phyloP scores from a whole-genome alignment of 2,797 vertebrate genomes.

The Onychomys leucogaster region DNA sequence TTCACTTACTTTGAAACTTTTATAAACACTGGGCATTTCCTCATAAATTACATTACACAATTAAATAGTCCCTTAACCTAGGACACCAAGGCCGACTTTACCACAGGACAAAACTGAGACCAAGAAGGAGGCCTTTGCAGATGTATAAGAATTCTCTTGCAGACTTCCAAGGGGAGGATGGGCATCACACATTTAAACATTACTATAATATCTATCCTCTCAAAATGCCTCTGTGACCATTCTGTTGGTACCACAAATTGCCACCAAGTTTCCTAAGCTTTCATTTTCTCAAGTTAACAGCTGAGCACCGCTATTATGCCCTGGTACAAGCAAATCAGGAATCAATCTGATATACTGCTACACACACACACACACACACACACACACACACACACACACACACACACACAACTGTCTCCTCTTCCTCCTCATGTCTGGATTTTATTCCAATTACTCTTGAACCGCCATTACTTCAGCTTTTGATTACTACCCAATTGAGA shows the following conservation, averaged over 20 bases:
- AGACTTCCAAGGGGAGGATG: background rate
- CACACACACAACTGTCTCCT: background rate
- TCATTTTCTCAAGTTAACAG: slow-evolving; percentile 74
- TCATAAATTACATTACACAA: slow-evolving; percentile 45
- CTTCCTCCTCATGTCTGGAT: background rate
- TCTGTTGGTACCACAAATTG: slow-evolving; percentile 50
- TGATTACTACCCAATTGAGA: slow-evolving; percentile 32
- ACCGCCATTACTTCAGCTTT: slow-evolving; percentile 1
- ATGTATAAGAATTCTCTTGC: background rate
- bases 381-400: background rate
- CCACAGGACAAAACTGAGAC: slow-evolving; percentile 10
- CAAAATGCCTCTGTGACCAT: slow-evolving; percentile 47
- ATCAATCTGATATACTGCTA: slow-evolving; percentile 47
- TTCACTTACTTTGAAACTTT: slow-evolving; percentile 47
- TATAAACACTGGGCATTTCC: slow-evolving; percentile 35
- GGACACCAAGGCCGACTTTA: slow-evolving; percentile 31
- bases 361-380: too few species aligned
- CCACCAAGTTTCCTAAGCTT: slow-evolving; percentile 64
- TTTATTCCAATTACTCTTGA: slow-evolving; percentile 56
- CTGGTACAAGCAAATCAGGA: slow-evolving; percentile 63
- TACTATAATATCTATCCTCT: slow-evolving; percentile 21
- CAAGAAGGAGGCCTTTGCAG: background rate
- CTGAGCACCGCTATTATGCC: slow-evolving; percentile 30
- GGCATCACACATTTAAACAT: background rate
- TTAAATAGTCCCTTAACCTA: slow-evolving; percentile 10